Evolutionary conservation across 2,113 vertebrate genomes (phyloP).

Genomic region (Cryptotis parvus): DNA sequence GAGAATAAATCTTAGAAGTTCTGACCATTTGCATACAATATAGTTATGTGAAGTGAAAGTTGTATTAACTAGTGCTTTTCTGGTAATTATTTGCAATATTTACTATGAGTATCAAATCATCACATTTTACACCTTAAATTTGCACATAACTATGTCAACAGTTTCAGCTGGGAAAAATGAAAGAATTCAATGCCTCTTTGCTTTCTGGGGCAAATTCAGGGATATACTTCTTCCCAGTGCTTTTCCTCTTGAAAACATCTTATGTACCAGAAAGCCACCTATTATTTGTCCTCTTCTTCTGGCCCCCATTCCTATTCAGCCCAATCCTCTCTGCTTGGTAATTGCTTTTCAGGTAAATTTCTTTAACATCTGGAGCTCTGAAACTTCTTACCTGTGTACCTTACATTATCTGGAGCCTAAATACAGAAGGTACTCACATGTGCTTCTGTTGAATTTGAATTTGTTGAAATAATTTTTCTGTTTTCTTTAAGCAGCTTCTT

Average conservation of each 20-base stretch:
- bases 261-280: accelerated
- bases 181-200: not conserved
- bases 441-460: not conserved
- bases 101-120: not conserved
- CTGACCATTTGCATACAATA: not conserved
- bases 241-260: not conserved
- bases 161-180: not conserved
- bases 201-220: not conserved
- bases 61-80: not conserved
- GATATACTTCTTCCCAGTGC: too few relatives aligned
- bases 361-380: not conserved
- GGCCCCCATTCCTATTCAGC: not conserved
- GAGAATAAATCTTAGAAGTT: not conserved
- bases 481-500: not conserved
- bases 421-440: not conserved
- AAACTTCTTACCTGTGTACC: not conserved
- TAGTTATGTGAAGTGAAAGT: not conserved
- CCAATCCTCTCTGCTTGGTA: accelerated
- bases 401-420: not conserved
- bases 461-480: not conserved
- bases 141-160: not conserved
- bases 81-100: not conserved
- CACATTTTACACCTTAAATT: not conserved
- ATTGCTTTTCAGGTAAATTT: not conserved
- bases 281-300: not conserved